phyloP scores from a whole-genome alignment of 2,888 invertebrate species.

The Lymantria monacha region DNA sequence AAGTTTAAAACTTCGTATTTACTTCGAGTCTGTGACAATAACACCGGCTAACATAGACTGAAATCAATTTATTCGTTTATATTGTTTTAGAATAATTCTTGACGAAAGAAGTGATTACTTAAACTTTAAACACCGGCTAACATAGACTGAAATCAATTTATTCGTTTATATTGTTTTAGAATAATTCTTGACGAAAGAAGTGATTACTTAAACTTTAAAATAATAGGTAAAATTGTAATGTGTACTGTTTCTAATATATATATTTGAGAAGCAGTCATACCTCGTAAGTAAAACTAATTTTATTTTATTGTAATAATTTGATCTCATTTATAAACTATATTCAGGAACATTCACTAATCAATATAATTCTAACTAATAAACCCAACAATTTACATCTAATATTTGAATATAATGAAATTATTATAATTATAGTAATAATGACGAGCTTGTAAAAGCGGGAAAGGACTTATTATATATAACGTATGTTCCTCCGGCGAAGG shows the following conservation, averaged over 20 bases:
- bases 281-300: slow-evolving; percentile 29
- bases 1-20: too few species aligned
- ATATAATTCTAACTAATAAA: slow-evolving; percentile 51
- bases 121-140: too few species aligned
- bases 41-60: too few species aligned
- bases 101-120: too few species aligned
- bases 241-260: not conserved
- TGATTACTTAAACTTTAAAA: not conserved
- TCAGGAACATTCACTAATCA: slow-evolving; percentile 62
- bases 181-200: too few species aligned
- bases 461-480: slow-evolving; percentile 7
- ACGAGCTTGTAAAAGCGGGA: slow-evolving; percentile 13
- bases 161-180: too few species aligned
- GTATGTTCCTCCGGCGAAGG: slow-evolving; percentile 17
- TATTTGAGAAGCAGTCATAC: slow-evolving; percentile 33
- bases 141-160: too few species aligned
- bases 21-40: too few species aligned
- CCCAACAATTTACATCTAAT: slow-evolving; percentile 40
- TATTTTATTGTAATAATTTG: slow-evolving; percentile 48
- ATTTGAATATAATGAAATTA: slow-evolving; percentile 36
- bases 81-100: too few species aligned
- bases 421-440: slow-evolving; percentile 10
- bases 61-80: too few species aligned
- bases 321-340: slow-evolving; percentile 56
- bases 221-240: not conserved